Evolutionary conservation across 2,888 invertebrate genomes (phyloP).

Genomic region (Leptinotarsa haldemani): DNA sequence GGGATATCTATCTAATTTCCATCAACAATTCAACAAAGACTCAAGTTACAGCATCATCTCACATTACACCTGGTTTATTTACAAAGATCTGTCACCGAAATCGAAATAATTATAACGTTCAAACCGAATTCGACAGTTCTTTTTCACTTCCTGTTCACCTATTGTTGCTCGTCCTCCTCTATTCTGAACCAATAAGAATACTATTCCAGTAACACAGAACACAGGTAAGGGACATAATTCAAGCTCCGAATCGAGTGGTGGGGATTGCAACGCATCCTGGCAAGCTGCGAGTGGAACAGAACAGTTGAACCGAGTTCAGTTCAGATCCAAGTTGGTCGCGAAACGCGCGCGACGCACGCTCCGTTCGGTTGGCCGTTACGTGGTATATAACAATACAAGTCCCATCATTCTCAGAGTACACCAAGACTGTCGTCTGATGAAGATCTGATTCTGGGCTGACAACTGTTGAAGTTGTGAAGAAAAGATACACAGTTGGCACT

Average conservation of each 20-base stretch:
- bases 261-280: constrained; percentile 46
- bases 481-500: not conserved
- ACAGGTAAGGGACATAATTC: constrained; percentile 53
- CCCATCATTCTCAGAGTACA: not conserved
- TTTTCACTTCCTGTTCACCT: constrained; percentile 49
- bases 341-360: constrained; percentile 18
- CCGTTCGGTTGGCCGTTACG: constrained; percentile 27
- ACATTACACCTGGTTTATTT: constrained; percentile 50
- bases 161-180: constrained; percentile 50
- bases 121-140: constrained; percentile 50
- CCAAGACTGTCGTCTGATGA: constrained; percentile 1
- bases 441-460: not conserved
- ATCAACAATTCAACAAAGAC: constrained; percentile 51
- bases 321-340: constrained; percentile 36
- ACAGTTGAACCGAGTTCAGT: constrained; percentile 39
- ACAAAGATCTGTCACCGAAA: constrained; percentile 40
- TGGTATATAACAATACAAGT: constrained; percentile 29
- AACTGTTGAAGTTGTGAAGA: constrained; percentile 2
- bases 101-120: constrained; percentile 48
- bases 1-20: constrained; percentile 57
- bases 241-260: constrained; percentile 40
- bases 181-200: constrained; percentile 50
- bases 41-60: constrained; percentile 51
- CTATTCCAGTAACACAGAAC: constrained; percentile 39
- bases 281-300: constrained; percentile 37